phyloP scores from a whole-genome alignment of 2,888 invertebrate genomes.

The Melangyna quadrimaculata region DNA sequence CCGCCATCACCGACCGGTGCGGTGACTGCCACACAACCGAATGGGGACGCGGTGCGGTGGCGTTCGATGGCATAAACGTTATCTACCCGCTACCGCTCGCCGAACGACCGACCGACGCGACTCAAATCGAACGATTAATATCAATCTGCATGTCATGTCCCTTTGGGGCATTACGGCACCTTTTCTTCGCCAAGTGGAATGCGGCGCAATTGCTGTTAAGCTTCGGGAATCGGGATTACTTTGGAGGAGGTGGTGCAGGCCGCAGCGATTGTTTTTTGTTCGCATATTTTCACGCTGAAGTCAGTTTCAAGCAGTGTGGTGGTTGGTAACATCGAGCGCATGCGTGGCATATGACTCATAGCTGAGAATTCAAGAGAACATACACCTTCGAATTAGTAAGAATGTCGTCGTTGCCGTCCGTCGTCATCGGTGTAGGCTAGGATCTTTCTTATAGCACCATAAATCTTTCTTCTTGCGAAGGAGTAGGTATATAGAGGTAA shows the following conservation, averaged over 20 bases:
- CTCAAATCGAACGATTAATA: slow-evolving; percentile 57
- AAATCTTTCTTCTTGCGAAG: slow-evolving; percentile 30
- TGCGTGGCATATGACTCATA: slow-evolving; percentile 47
- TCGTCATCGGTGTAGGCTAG: neutral
- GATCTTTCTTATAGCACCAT: slow-evolving; percentile 23
- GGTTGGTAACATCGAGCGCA: slow-evolving; percentile 22
- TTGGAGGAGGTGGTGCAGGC: slow-evolving; percentile 1
- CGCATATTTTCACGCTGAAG: slow-evolving; percentile 66
- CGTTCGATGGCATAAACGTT: neutral
- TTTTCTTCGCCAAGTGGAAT: slow-evolving; percentile 54
- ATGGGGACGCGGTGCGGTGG: neutral
- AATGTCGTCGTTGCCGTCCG: neutral
- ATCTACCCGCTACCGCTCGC: neutral
- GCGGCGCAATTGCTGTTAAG: slow-evolving; percentile 32
- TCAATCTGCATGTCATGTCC: slow-evolving; percentile 65
- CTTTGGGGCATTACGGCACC: slow-evolving; percentile 63
- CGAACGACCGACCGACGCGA: no score
- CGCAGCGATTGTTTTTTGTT: slow-evolving; percentile 28
- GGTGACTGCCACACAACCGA: neutral
- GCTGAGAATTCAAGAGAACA: neutral
- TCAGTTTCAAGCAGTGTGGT: slow-evolving; percentile 24
- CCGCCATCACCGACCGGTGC: neutral
- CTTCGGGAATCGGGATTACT: slow-evolving; percentile 25
- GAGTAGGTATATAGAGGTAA: neutral
- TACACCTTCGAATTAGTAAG: slow-evolving; percentile 6